phyloP scores from a whole-genome alignment of 2,888 invertebrate species.

The Eilema sororculum region DNA sequence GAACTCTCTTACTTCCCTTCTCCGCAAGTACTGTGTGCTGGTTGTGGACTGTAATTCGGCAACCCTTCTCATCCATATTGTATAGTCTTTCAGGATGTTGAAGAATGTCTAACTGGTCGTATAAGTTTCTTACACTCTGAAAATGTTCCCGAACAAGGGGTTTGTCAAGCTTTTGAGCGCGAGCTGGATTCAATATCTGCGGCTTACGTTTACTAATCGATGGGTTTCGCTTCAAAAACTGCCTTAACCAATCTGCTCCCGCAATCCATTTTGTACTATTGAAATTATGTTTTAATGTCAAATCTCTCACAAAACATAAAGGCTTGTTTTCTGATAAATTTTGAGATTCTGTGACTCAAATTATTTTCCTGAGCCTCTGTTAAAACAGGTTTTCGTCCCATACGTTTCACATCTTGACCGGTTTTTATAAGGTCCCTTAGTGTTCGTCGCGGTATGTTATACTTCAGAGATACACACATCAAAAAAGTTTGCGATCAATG shows the following conservation, averaged over 20 bases:
- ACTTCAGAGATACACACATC: slow-evolving; percentile 22
- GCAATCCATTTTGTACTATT: slow-evolving; percentile 25
- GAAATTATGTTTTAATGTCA: slow-evolving; percentile 23
- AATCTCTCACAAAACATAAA: slow-evolving; percentile 13
- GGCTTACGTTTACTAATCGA: slow-evolving; percentile 25
- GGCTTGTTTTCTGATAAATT: slow-evolving; percentile 22
- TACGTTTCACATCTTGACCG: slow-evolving; percentile 21
- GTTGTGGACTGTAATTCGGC: slow-evolving; percentile 31
- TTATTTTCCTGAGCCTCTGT: slow-evolving; percentile 27
- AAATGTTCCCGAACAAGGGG: slow-evolving; percentile 31
- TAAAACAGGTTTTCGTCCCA: slow-evolving; percentile 28
- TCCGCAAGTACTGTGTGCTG: slow-evolving; percentile 30
- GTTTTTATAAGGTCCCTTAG: slow-evolving; percentile 23
- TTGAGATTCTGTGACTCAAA: slow-evolving; percentile 24
- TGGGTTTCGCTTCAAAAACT: slow-evolving; percentile 31
- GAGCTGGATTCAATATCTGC: slow-evolving; percentile 37
- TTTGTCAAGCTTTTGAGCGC: slow-evolving; percentile 27
- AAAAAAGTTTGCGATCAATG: too few relatives aligned
- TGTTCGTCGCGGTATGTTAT: slow-evolving; percentile 19
- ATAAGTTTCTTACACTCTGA: slow-evolving; percentile 19
- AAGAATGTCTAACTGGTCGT: slow-evolving; percentile 28
- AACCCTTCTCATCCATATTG: slow-evolving; percentile 44
- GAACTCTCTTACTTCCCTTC: slow-evolving; percentile 42
- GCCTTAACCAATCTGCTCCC: slow-evolving; percentile 30
- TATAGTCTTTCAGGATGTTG: slow-evolving; percentile 38